Base-by-base conservation (phyloP, 1,140 invertebrate species). In the Littorina saxatilis region DNA sequence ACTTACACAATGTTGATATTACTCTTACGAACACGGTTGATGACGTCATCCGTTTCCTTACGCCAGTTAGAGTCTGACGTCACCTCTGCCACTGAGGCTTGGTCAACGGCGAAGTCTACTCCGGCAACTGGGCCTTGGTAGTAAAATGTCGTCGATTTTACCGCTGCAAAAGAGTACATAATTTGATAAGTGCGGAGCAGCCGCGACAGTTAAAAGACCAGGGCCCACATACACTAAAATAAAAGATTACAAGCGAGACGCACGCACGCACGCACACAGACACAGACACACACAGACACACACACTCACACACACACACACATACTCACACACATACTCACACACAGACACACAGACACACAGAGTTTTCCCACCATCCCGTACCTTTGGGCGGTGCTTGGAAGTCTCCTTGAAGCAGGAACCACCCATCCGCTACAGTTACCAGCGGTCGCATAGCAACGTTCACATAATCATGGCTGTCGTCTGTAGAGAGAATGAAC, bases 21-120 rank as follows among this genome's bases (percentile, higher is more conserved):
- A 58, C 76, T 78, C 35, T 78, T 78, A 58, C 76, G 76, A 20
- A 78, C 9, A 32, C 58, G 39, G 58, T 78, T 63, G 35, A 78
- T 78, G 76, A 78, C 76, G 55, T 37, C 76, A 32, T 78, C 76
- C 0, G 76, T 78, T 27, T 63, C 32, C 4, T 39, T 43, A 13
- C 39, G 55, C 76, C 76, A 78, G 55, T 37, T 63, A 20, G 27
- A 32, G 39, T 78, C 76, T 32, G 47, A n/a, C 4, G 76, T 15
- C 9, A 78, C 40, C 29, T 78, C 76, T 17, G 58, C 52, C 7
- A 78, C 55, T 15, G 17, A 13, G 37, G 55, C 55, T 4, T 63
- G 35, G 76, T 78, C 76, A 11, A 78, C 76, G 13, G 76, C 76
- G 29, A 27, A 78, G n/a, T 63, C 76, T 37, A 78, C 58, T 3